Evolutionary conservation across 2,888 invertebrate species (phyloP).

Genomic region (Rhyacophila evoluta): DNA sequence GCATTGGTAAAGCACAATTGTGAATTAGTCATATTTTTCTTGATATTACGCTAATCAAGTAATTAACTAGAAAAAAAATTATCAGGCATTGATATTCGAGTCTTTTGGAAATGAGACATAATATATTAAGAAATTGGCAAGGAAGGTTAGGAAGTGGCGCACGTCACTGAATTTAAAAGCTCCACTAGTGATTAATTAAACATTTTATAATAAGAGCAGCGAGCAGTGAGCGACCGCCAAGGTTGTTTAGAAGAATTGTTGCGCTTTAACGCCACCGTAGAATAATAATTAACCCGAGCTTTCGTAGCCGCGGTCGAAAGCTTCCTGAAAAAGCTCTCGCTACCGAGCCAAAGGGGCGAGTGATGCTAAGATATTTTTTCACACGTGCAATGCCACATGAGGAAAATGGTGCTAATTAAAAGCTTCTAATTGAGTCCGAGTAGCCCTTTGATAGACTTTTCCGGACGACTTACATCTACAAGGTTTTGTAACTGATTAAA

Average conservation of each 20-base stretch:
- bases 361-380: constrained; percentile 33
- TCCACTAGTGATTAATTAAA: constrained; percentile 50
- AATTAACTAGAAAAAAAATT: too few relatives aligned
- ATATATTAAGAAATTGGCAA: too few relatives aligned
- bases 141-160: too few relatives aligned
- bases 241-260: constrained; percentile 3
- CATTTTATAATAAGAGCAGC: constrained; percentile 44
- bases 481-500: background rate
- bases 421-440: constrained; percentile 45
- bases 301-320: background rate
- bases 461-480: background rate
- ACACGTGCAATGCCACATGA: background rate
- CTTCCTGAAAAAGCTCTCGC: background rate
- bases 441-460: background rate
- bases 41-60: too few relatives aligned
- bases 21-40: too few relatives aligned
- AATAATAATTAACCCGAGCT: constrained; percentile 20
- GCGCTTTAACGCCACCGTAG: background rate
- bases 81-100: too few relatives aligned
- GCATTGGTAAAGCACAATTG: too few relatives aligned
- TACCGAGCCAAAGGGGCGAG: constrained; percentile 7
- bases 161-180: background rate
- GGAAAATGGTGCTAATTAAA: constrained; percentile 49
- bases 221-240: constrained; percentile 1
- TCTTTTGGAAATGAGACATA: too few relatives aligned